Base-by-base conservation (phyloP, 2,797 vertebrate species). In the Tamandua tetradactyla region DNA sequence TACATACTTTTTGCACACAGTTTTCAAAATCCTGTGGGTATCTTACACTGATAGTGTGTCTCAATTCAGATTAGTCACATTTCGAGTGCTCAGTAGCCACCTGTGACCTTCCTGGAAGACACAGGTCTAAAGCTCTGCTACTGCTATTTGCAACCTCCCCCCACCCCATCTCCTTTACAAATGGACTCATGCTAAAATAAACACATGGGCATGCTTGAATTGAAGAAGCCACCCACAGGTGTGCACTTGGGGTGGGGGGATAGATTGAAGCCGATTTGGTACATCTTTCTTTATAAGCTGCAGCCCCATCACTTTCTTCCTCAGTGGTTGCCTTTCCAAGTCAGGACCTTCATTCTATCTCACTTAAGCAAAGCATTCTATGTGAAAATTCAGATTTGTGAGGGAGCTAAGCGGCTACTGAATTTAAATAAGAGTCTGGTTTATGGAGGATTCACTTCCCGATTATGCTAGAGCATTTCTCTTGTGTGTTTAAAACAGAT, bases 391-490 rank as follows among this genome's bases (percentile, higher is more conserved):
- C 32, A 5, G 76, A 44, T 62, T 79, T 79, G 82, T 87, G 83
- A 72, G 95, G 76, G 72, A 59, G 49, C 80, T 84, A 66, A 85
- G 92, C 78, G 61, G 32, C 62, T 84, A 9, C 87, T 94, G 35
- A 23, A 13, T 61, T 93, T 87, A 87, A 87, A 11, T 61, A 85
- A 55, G 40, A 49, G 5, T 90, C 71, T 89, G 52, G 42, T 82
- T 90, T 79, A 82, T 79, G 74, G 87, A 71, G 83, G 55, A 80
- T 76, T 92, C 42, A 2, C 88, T 87, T 96, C 64, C 64, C 81
- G 72, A 84, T 75, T 61, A 44, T 52, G 82, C 57, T 22, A 62
- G 40, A 75, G 12, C 40, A 44, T 88, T 49, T 49, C 40, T 92
- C 68, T 68, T 47, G 22, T 84, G 44, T 92, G 22, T 93, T 89